Evolutionary conservation across 2,113 vertebrate genomes (phyloP).

Genomic region (Cranoglanis bouderius): DNA sequence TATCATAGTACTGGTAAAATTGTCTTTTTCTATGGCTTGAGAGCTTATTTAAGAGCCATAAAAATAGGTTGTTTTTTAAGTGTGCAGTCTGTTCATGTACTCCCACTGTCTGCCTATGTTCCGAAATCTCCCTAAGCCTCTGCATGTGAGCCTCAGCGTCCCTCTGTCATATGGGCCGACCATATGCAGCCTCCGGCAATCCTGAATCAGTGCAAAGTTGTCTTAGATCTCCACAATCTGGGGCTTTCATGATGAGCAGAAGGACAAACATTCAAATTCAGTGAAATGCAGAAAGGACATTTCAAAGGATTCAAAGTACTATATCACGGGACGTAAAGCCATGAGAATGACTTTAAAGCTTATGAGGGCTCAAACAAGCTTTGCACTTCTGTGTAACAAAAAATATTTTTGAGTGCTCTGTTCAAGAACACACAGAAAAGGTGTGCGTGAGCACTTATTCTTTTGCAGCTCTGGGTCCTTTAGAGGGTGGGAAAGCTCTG

Average conservation of each 20-base stretch:
- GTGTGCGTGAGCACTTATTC: background rate
- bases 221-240: background rate
- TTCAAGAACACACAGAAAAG: slow-evolving; percentile 15
- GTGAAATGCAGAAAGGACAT: background rate
- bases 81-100: slow-evolving; percentile 13
- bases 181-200: slow-evolving; percentile 28
- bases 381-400: background rate
- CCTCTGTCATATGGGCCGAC: slow-evolving; percentile 16
- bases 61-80: slow-evolving; percentile 19
- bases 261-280: background rate
- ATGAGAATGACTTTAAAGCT: background rate
- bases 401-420: background rate
- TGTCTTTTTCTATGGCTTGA: background rate
- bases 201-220: slow-evolving; percentile 10
- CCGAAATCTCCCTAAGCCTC: slow-evolving; percentile 35
- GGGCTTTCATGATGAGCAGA: background rate
- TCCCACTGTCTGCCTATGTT: slow-evolving; percentile 28
- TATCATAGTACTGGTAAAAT: slow-evolving; percentile 10
- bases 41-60: slow-evolving; percentile 42
- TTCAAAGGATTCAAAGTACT: background rate
- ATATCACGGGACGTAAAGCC: background rate
- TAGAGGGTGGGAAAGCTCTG: background rate
- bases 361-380: background rate
- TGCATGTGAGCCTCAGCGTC: slow-evolving; percentile 1
- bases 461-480: background rate